Base-by-base conservation (phyloP, 1,140 invertebrate species). In the Anastrepha ludens region DNA sequence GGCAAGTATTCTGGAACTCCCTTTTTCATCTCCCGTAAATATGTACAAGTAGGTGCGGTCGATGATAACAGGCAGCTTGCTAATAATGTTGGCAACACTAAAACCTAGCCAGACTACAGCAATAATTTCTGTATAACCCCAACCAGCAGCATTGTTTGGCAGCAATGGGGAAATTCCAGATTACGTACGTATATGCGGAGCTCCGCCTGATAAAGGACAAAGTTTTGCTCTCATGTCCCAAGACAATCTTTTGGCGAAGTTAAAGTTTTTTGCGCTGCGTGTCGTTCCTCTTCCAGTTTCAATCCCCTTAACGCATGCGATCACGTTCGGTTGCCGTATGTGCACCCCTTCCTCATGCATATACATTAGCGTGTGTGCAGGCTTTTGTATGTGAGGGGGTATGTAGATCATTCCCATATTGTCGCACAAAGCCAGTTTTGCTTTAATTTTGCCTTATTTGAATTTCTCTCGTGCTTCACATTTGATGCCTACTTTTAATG, bases 51-150 rank as follows among this genome's bases (percentile, higher is more conserved):
- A 29, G 17, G 47, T 81, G 74, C 20, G 74, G 47, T 20, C 50
- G 44, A 58, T 81, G n/a, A 86, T 86, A 87, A 87, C 65, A 87
- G 65, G 50, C 86, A 55, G 50, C 65, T 81, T 47, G 86, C 86
- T 87, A 87, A 87, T 87, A 87, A 87, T 87, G 55, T 87, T 87
- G 64, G 64, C 86, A 74, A 87, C 86, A 59, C 65, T 8, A 59
- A 67, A 50, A 62, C 59, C 29, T 17, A 7, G 20, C 11, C 7
- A 41, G 15, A 29, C 55, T n/a, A 55, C 86, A 64, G 3, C 64
- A 39, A 44, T 60, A 65, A 39, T 67, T 11, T 64, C 17, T 60
- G 9, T 44, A 87, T 64, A 87, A n/a, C 17, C n/a, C 47, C 44
- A 55, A 65, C 86, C 2, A n/a, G 17, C 29, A 50, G 15, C 15